Percentiles rank a stretch among this genome's conserved stretches.
Evolutionary conservation across 2,797 vertebrate species (phyloP).

Genomic region (Pristis pectinata): DNA sequence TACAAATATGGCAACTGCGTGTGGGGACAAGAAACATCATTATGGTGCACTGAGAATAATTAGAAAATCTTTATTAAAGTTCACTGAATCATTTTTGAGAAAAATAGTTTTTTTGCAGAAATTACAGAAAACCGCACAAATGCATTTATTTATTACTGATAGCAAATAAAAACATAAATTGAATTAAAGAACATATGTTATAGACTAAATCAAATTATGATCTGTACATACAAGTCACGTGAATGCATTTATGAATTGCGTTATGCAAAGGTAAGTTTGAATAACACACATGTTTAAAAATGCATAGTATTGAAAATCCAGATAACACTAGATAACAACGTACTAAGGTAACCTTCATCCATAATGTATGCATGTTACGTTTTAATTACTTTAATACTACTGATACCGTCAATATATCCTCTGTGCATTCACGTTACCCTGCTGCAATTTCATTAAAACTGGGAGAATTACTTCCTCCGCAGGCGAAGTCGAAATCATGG

Average conservation of each 20-base stretch:
- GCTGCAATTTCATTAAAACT: background rate
- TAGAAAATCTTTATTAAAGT: background rate
- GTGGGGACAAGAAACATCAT: constrained; percentile 40
- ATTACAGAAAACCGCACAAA: background rate
- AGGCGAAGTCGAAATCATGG: background rate
- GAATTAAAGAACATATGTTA: background rate
- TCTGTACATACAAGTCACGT: background rate
- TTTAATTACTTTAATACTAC: constrained; percentile 5
- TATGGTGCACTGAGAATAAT: background rate
- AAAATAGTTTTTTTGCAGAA: background rate
- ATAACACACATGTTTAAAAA: background rate
- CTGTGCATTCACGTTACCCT: background rate
- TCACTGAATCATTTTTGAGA: background rate
- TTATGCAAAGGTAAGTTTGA: constrained; percentile 3
- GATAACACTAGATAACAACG: background rate
- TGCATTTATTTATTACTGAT: background rate
- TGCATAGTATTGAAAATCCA: background rate
- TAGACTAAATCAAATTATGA: background rate
- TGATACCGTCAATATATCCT: background rate
- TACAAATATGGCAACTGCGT: constrained; percentile 23
- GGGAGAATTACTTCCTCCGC: background rate
- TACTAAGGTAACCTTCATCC: background rate
- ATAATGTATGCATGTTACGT: background rate
- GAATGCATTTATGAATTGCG: background rate
- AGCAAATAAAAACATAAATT: background rate